phyloP scores from a whole-genome alignment of 2,113 vertebrate genomes.

The Pongo pygmaeus region DNA sequence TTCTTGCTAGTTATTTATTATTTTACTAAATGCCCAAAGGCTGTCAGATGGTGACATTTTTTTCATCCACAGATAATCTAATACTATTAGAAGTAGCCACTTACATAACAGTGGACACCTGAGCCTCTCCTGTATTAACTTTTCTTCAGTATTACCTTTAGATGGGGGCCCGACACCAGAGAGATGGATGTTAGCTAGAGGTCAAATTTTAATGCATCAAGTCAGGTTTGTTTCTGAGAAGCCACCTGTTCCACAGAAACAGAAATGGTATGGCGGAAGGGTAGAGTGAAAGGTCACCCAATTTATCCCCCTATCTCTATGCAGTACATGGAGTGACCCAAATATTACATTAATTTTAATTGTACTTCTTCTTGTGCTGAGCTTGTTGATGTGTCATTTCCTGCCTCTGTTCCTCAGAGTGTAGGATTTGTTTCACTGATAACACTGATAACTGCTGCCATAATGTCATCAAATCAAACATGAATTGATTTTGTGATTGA shows the following conservation, averaged over 20 bases:
- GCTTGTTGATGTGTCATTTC: slow-evolving; percentile 32
- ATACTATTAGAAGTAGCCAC: neutral
- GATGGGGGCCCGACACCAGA: neutral
- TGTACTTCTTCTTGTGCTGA: neutral
- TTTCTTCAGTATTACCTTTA: neutral
- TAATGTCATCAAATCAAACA: slow-evolving; percentile 50
- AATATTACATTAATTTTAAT: neutral
- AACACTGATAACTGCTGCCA: slow-evolving; percentile 4
- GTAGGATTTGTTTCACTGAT: slow-evolving; percentile 33
- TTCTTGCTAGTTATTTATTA: neutral
- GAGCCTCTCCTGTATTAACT: neutral
- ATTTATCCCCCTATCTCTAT: neutral
- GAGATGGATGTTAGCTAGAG: neutral
- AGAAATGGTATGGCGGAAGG: slow-evolving; percentile 19
- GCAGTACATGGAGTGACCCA: neutral
- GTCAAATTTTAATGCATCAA: neutral
- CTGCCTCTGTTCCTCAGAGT: neutral
- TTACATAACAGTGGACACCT: neutral
- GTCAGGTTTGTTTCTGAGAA: slow-evolving; percentile 3
- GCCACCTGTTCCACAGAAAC: neutral
- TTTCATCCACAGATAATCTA: neutral
- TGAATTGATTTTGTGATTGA: slow-evolving; percentile 42
- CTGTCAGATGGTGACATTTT: neutral
- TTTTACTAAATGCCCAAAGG: neutral
- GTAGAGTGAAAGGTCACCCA: neutral